Conservation (phyloP, 2,888 invertebrate species). For the Ctena decussata region DNA sequence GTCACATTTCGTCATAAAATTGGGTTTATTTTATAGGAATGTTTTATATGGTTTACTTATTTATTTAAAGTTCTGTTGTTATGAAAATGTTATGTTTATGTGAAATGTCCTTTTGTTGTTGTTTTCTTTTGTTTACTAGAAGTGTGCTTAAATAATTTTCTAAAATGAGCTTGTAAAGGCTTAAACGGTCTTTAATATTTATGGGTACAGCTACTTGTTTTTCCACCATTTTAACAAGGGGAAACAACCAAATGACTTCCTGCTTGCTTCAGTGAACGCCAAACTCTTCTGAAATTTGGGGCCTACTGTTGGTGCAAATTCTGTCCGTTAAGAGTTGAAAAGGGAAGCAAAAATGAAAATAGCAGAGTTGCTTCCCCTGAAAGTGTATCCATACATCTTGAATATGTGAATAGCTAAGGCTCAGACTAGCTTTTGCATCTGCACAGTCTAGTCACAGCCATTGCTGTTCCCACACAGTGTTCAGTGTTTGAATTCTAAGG, state of each 20-base stretch:
- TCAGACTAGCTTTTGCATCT: no score
- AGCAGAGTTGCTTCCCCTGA: no score
- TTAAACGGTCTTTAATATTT: not conserved
- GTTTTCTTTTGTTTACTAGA: not conserved
- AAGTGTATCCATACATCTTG: no score
- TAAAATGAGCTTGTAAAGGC: not conserved
- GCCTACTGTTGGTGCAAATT: no score
- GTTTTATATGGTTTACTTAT: not conserved
- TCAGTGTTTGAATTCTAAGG: no score
- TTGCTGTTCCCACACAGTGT: no score
- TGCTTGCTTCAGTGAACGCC: not conserved
- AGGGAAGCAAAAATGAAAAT: no score
- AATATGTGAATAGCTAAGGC: no score
- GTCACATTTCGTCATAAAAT: not conserved
- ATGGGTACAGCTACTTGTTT: not conserved
- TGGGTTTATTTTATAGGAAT: slow-evolving; percentile 8
- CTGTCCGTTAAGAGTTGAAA: no score
- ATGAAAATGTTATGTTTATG: not conserved
- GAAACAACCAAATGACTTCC: not conserved
- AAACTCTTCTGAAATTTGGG: no score
- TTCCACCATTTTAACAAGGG: not conserved
- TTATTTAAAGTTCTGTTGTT: not conserved
- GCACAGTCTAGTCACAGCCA: no score
- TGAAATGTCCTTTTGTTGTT: not conserved
- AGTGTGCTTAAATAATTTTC: not conserved